Percentiles rank a stretch among this genome's conserved stretches.
These are phyloP conservation scores for Mesopsocus fuscifrons DNA, from an alignment of 2,888 invertebrate species.

Conservation along the genomic window DNA sequence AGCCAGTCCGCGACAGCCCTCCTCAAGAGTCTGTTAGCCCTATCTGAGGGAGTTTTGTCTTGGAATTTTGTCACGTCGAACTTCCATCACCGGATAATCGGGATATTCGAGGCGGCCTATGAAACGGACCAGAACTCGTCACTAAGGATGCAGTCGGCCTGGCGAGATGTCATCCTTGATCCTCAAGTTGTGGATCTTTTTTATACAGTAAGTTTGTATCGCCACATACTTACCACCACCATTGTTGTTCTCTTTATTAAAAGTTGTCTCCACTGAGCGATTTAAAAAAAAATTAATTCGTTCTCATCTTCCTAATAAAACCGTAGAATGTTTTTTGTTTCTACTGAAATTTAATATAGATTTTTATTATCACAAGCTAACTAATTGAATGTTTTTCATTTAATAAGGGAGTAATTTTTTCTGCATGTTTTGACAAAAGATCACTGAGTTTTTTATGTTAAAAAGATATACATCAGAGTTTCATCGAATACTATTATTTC, in stretches of 20 bases:
- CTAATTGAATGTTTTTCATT: too few relatives aligned
- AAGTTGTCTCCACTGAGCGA: too few relatives aligned
- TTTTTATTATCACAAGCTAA: too few relatives aligned
- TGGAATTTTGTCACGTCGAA: conserved; percentile 60
- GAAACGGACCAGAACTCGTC: conserved; percentile 38
- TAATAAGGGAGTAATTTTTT: too few relatives aligned
- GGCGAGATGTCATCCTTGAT: conserved; percentile 60
- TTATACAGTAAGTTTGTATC: conserved; percentile 36
- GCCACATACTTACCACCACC: conserved; percentile 4
- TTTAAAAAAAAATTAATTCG: too few relatives aligned
- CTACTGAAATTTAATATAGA: too few relatives aligned
- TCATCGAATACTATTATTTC: too few relatives aligned
- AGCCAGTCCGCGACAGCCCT: conserved; percentile 35
- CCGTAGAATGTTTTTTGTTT: too few relatives aligned
- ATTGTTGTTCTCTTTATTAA: conserved; percentile 10
- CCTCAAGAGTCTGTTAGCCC: conserved; percentile 48
- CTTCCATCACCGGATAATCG: conserved; percentile 47
- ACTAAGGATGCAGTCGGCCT: conserved; percentile 39
- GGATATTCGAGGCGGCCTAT: conserved; percentile 48
- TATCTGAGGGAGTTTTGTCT: conserved; percentile 56
- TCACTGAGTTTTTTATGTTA: too few relatives aligned
- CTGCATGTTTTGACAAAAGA: too few relatives aligned
- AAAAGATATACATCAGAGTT: too few relatives aligned
- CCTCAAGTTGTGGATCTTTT: conserved; percentile 55
- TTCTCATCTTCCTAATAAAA: too few relatives aligned